Evolutionary conservation across 2,888 invertebrate species (phyloP).

Genomic region (Penaeus monodon): DNA sequence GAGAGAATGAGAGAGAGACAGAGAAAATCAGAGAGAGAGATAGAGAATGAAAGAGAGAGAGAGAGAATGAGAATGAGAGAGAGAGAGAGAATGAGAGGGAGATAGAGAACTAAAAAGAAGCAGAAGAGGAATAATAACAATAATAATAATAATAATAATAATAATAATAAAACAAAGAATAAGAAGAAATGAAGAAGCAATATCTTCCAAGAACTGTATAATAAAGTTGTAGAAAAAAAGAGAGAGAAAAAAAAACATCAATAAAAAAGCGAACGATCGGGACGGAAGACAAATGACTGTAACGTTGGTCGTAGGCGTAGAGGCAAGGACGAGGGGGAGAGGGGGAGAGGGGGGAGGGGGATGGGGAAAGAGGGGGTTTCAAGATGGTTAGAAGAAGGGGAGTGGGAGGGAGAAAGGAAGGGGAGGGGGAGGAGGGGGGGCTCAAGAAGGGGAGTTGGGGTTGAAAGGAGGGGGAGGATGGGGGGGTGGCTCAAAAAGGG

Average conservation of each 20-base stretch:
- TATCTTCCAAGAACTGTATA: too few relatives aligned
- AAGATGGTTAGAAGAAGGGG: neutral
- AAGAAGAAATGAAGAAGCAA: slow-evolving; percentile 20
- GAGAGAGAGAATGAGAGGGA: neutral
- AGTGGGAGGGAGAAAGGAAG: neutral
- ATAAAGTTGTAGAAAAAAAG: too few relatives aligned
- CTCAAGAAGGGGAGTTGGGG: neutral
- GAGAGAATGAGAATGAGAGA: too few relatives aligned
- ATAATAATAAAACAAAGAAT: neutral
- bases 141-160: neutral
- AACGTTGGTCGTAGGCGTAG: too few relatives aligned
- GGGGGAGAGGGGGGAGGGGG: too few relatives aligned
- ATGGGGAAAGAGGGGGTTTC: neutral
- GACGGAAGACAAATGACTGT: too few relatives aligned
- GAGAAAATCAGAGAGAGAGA: too few relatives aligned
- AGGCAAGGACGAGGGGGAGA: neutral
- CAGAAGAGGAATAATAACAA: neutral
- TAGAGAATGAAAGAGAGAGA: too few relatives aligned
- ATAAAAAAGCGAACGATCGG: too few relatives aligned
- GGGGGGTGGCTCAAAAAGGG: neutral
- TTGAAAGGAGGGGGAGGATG: neutral
- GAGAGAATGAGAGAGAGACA: too few relatives aligned
- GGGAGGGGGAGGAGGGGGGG: neutral
- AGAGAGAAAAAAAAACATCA: too few relatives aligned
- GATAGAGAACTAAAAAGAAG: neutral